Conservation (phyloP, 2,113 vertebrate species). For the Ictalurus furcatus region DNA sequence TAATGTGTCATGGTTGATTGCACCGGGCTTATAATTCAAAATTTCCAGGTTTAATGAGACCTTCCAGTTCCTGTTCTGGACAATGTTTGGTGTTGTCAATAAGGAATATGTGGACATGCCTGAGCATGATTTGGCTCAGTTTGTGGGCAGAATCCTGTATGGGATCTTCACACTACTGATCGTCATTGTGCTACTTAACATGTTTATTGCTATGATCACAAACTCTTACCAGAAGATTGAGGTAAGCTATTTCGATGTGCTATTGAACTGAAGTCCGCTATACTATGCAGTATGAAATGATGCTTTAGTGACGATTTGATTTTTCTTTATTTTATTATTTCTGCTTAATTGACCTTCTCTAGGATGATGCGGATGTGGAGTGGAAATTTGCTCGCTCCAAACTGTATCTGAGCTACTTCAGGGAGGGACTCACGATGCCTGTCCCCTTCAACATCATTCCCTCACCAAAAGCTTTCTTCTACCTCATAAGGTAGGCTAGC, state of each 20-base stretch:
- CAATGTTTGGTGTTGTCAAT: slow-evolving; percentile 87
- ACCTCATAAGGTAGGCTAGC: slow-evolving; percentile 75
- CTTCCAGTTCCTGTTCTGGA: slow-evolving; percentile 90
- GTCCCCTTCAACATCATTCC: slow-evolving; percentile 89
- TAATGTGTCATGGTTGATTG: not conserved
- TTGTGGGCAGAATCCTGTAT: slow-evolving; percentile 81
- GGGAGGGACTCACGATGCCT: slow-evolving; percentile 85
- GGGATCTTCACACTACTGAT: slow-evolving; percentile 87
- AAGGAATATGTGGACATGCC: slow-evolving; percentile 84
- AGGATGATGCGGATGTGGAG: slow-evolving; percentile 89
- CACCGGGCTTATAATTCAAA: not conserved
- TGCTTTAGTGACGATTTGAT: not conserved
- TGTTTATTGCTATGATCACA: slow-evolving; percentile 93
- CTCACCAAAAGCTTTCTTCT: slow-evolving; percentile 83
- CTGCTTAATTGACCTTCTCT: not conserved
- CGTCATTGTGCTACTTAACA: slow-evolving; percentile 88
- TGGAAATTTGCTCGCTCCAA: slow-evolving; percentile 93
- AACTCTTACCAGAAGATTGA: slow-evolving; percentile 93
- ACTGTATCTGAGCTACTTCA: slow-evolving; percentile 87
- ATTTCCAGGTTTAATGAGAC: slow-evolving; percentile 86
- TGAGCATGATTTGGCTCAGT: slow-evolving; percentile 77
- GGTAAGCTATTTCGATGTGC: slow-evolving; percentile 58
- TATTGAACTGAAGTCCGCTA: not conserved
- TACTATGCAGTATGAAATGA: not conserved
- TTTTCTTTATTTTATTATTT: not conserved